phyloP scores from a whole-genome alignment of 2,797 vertebrate species.

The Triplophysa yarkandensis region DNA sequence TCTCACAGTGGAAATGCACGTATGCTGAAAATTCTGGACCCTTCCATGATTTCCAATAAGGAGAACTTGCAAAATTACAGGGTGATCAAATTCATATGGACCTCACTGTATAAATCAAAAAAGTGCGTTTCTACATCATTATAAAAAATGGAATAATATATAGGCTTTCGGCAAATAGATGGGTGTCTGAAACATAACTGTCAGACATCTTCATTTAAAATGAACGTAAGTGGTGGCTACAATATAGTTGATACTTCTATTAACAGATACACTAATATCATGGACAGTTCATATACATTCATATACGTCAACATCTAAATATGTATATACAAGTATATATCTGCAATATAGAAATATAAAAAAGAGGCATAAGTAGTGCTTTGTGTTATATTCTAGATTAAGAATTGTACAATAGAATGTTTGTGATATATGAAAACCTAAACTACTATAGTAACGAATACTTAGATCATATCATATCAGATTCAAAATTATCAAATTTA shows the following conservation, averaged over 20 bases:
- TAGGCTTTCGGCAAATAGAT: not conserved
- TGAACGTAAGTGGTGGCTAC: slow-evolving; percentile 45
- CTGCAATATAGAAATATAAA: slow-evolving; percentile 72
- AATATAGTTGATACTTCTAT: slow-evolving; percentile 45
- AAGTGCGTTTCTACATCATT: not conserved
- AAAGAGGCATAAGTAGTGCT: slow-evolving; percentile 73
- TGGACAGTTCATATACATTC: slow-evolving; percentile 81
- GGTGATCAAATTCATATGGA: too few relatives aligned
- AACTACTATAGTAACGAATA: slow-evolving; percentile 49
- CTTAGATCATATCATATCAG: slow-evolving; percentile 39
- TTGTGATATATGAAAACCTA: slow-evolving; percentile 29
- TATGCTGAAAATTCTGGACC: too few relatives aligned
- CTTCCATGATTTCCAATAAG: too few relatives aligned
- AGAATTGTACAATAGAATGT: slow-evolving; percentile 28
- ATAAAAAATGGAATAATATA: slow-evolving; percentile 31
- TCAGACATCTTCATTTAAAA: slow-evolving; percentile 43
- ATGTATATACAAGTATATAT: slow-evolving; percentile 80
- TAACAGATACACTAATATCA: slow-evolving; percentile 65
- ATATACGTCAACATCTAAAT: slow-evolving; percentile 83
- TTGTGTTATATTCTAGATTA: slow-evolving; percentile 54
- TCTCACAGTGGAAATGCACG: too few relatives aligned
- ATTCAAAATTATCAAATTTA: slow-evolving; percentile 41
- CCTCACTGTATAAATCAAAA: not conserved
- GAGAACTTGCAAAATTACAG: too few relatives aligned
- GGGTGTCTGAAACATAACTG: not conserved